Base-by-base conservation (phyloP, 2,113 vertebrate species). In the Sphyrna mokarran region DNA sequence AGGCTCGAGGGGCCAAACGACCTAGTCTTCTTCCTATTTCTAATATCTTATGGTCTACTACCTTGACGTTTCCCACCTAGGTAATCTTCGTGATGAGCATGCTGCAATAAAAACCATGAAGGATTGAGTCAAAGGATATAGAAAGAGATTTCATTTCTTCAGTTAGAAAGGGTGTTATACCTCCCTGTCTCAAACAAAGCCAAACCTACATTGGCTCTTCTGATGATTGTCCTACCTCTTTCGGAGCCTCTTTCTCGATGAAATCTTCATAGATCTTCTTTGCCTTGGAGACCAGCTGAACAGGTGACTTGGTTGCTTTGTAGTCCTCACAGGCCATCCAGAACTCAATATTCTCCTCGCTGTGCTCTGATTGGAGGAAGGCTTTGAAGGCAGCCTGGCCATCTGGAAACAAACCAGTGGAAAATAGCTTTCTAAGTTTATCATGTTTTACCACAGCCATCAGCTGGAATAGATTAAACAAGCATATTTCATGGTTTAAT, bases 331-430 rank as follows among this genome's bases (percentile, higher is more conserved):
- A 99, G 96, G 98, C 98, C 94, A 98, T 96, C 99, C 99, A 99
- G 97, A 99, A 99, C 97, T 99, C 99, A 0, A 98, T 96, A 1
- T 99, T 99, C 97, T 99, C 99, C 96, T 99, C 98, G 0, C 99
- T 99, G 98, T 99, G 99, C 97, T 99, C 99, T 0, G 99, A 99
- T 97, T 98, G 98, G 97, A 99, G 98, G 97, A 99, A 99, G 96
- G 96, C 98, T 96, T 96, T 97, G 98, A 99, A 99, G 96, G 97
- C 97, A 96, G 97, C 72, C 0, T 99, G 97, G 23, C 99, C 99
- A 14, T 99, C 99, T 99, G 96, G 23, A 3, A 20, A 66, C 2
- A 95, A 72, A 72, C 40, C 43, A 72, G 70, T 76, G 68, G 94
- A 95, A 95, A 95, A 76, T 33, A 29, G 18, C 40, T 43, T 69